Evolutionary conservation across 1,140 invertebrate genomes (phyloP), one percentile per base, ranked within the genome.

Genomic region (Dolichoris vasculosae): DNA sequence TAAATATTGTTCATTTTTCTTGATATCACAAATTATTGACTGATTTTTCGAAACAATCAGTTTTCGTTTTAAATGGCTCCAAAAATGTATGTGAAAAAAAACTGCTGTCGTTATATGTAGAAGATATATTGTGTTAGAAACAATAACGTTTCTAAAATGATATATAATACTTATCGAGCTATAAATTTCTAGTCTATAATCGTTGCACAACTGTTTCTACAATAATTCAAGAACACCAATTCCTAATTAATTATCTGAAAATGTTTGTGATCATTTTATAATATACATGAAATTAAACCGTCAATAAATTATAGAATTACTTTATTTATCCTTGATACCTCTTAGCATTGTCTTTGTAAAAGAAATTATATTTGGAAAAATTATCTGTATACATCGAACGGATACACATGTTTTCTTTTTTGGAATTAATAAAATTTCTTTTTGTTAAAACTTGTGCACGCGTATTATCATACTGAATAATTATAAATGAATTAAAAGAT

Each of bases 261-360:
- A 73, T 43, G 69, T 73, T 73, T 43, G 17, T 38, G 26, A 73
- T 43, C 40, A 43, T 73, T 73, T 43, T 73, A 69, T 73, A 73
- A 73, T 32, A 73, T 73, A 73, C 40, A 73, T 73, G 23, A 73
- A 43, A 73, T 73, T 40, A 73, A 40, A 73, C n/a, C 15, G 38
- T 73, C 69, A 73, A 73, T 73, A 73, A 73, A 73, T 73, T 43
- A 73, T n/a, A n/a, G 26, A 43, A 73, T 73, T 73, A 43, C 69
- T 43, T 73, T 43, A 73, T 43, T 73, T 73, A 43, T 73, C 26
- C 38, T 43, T 43, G n/a, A 43, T 73, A 8, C 38, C 69, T 26
- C 20, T 1, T 1, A 43, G 6, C 40, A 40, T 73, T 40, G 13
- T 20, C 17, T 20, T 43, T 7, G 3, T 7, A 43, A 20, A n/a